These are phyloP conservation scores for Vidua macroura DNA, from an alignment of 2,113 vertebrate genomes.

Conservation along the genomic window DNA sequence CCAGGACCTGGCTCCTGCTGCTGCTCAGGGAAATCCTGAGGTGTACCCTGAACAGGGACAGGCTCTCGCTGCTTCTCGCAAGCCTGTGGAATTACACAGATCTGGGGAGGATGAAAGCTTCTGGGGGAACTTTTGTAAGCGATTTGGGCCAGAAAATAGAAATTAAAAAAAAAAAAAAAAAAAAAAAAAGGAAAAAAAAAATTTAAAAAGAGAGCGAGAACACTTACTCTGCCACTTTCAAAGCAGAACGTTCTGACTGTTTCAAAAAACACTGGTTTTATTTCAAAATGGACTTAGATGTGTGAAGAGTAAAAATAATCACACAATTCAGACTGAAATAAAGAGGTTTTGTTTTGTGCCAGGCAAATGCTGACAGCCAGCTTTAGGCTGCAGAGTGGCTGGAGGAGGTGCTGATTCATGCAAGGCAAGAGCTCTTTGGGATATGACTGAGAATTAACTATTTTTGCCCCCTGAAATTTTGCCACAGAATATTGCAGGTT, in stretches of 20 bases:
- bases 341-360: conserved; percentile 4
- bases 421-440: not conserved
- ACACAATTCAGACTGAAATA: not conserved
- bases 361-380: not conserved
- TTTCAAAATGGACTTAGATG: not conserved
- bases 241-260: not conserved
- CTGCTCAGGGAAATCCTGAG: not conserved
- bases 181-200: no score
- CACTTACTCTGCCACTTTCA: not conserved
- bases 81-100: not conserved
- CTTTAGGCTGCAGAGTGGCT: not conserved
- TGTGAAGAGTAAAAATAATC: not conserved
- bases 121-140: not conserved
- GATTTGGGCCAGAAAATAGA: not conserved
- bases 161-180: not conserved
- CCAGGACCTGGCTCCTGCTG: not conserved
- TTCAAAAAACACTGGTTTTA: not conserved
- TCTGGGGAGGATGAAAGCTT: not conserved
- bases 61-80: not conserved
- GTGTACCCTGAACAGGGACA: not conserved
- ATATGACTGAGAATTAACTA: not conserved
- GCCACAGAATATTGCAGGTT: not conserved
- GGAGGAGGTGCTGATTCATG: not conserved
- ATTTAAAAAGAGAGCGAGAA: no score
- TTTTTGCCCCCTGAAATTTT: not conserved